Base-by-base conservation (phyloP, 2,888 invertebrate species). In the Lasioglossum figueresi region DNA sequence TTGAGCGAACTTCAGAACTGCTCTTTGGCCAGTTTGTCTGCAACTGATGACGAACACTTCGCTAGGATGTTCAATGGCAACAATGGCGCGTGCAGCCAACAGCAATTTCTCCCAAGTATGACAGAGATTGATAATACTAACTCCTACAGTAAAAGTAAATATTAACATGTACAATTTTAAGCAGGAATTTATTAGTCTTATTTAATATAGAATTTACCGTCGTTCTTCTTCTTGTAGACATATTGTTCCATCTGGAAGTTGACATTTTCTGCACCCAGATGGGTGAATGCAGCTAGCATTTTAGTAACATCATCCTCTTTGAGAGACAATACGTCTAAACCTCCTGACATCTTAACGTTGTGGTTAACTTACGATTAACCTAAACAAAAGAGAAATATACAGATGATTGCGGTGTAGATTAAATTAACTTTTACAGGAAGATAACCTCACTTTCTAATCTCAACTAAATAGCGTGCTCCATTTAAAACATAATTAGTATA, bases 61-160 rank as follows among this genome's bases (percentile, higher is more conserved):
- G 85, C 98, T 97, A 4, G 99, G 98, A 95, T 99, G 99, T 95
- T 99, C 99, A 93, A 99, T 99, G 80, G 99, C 99, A 19, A 98
- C 99, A 93, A 99, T 99, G 71, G 99, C 99, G 90, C 99, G 97
- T 45, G 99, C 99, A 87, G 99, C 99, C 91, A 99, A 95, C 86
- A 99, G 96, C 4, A 99, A 96, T 96, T 99, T 99, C 95, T 99
- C 99, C 99, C 99, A 99, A 0, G 99, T 99, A 93, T 98, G 99
- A 88, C 98, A 97, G 92, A 99, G 95, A 95, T 99, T 99, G 95
- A 99, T 98, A 93, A 99, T 98, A 95, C 99, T 98, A 43, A 98
- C 97, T 92, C 99, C 99, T 96, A 40, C 31, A 10, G 19, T 27
- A n/a, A n/a, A 31, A 8, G 8, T 5, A 4, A 14, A 45, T 27